Conservation (phyloP, 2,113 vertebrate species). For the Isurus oxyrinchus region DNA sequence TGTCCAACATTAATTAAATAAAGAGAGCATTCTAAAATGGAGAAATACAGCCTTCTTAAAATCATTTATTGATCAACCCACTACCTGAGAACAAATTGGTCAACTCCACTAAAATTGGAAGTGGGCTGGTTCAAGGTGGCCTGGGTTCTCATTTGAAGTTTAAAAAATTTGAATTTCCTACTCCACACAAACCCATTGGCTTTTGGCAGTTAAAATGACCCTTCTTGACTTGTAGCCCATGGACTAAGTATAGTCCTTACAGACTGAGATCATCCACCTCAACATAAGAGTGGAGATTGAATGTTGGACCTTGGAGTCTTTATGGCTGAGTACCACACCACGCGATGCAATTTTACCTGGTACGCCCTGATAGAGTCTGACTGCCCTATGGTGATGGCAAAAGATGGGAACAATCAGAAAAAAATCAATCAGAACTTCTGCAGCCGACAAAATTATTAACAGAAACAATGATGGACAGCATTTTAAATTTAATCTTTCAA, state of each 20-base stretch:
- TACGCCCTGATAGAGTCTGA: not conserved
- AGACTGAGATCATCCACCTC: not conserved
- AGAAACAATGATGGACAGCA: not conserved
- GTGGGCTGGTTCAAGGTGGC: not conserved
- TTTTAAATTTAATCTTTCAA: slow-evolving; percentile 4
- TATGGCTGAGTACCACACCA: not conserved
- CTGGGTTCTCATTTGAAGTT: not conserved
- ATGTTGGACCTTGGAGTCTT: not conserved
- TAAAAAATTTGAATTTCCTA: not conserved
- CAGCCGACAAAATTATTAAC: not conserved
- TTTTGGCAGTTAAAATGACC: not conserved
- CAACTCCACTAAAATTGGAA: not conserved
- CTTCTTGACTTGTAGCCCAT: not conserved
- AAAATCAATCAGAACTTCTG: not conserved
- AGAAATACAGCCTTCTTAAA: not conserved
- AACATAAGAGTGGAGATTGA: not conserved
- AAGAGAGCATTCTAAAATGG: not conserved
- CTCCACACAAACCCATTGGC: not conserved
- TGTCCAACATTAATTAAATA: not conserved
- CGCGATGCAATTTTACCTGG: too few species aligned
- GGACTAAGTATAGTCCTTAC: not conserved
- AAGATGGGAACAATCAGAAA: not conserved
- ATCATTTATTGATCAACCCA: not conserved
- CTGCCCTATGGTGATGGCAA: not conserved
- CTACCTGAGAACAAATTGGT: not conserved